phyloP scores from a whole-genome alignment of 2,113 vertebrate species.

The Saimiri boliviensis region DNA sequence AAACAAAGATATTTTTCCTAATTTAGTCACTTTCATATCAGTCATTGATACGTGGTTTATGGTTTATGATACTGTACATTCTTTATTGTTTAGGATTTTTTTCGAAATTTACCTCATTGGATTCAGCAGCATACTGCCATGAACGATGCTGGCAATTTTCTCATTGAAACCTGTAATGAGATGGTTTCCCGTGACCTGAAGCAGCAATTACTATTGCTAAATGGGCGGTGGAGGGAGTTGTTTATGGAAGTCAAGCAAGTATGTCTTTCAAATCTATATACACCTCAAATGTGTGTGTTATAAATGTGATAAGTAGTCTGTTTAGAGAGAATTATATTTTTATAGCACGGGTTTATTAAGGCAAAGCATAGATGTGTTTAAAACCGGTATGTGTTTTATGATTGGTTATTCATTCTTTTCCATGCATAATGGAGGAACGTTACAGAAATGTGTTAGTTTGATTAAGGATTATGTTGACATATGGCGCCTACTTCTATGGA shows the following conservation, averaged over 20 bases:
- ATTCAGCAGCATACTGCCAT: constrained; percentile 97
- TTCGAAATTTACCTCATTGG: constrained; percentile 87
- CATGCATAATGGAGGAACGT: not conserved
- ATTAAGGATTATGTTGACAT: constrained; percentile 26
- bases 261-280: constrained; percentile 55
- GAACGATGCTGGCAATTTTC: constrained; percentile 99
- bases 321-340: not conserved
- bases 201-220: constrained; percentile 94
- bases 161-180: constrained; percentile 98
- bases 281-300: not conserved
- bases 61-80: not conserved
- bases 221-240: constrained; percentile 89
- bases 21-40: not conserved
- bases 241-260: constrained; percentile 97
- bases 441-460: not conserved
- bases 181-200: constrained; percentile 96
- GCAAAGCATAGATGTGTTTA: not conserved
- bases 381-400: not conserved
- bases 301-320: not conserved
- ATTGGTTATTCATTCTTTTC: constrained; percentile 1
- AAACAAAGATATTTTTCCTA: not conserved
- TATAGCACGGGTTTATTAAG: not conserved
- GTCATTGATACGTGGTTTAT: not conserved
- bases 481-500: not conserved
- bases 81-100: constrained; percentile 82